Evolutionary conservation across 2,797 vertebrate species (phyloP).

Genomic region (Sebastiscus albofasciatus): DNA sequence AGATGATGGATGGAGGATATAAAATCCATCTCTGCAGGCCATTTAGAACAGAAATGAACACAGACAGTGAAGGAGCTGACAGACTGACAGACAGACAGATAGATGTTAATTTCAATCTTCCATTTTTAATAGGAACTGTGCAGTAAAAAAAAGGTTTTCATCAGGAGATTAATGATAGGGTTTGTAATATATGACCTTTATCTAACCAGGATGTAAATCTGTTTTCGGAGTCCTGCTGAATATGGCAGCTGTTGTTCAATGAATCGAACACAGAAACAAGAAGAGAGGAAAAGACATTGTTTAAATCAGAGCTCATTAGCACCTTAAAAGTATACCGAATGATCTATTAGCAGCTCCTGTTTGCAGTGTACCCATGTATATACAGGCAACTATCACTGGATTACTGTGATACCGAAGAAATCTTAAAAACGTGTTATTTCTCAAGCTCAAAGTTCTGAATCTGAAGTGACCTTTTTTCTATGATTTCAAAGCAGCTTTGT

Average conservation of each 20-base stretch:
- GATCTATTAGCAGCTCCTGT: not conserved
- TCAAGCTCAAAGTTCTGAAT: not conserved
- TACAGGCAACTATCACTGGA: not conserved
- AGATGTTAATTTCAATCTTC: not conserved
- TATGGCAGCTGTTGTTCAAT: not conserved
- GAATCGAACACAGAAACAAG: not conserved
- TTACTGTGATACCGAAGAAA: not conserved
- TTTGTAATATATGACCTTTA: conserved; percentile 1
- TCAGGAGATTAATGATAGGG: not conserved
- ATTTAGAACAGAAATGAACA: conserved; percentile 48
- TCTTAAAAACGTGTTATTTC: not conserved
- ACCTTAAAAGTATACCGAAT: not conserved
- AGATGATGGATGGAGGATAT: conserved; percentile 72
- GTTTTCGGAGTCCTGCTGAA: not conserved
- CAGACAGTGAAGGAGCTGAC: not conserved
- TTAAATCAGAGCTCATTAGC: not conserved
- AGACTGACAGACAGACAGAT: not conserved
- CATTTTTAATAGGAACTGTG: not conserved
- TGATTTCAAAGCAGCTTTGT: not conserved
- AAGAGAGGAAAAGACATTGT: not conserved
- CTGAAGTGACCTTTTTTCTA: not conserved
- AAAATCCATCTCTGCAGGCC: conserved; percentile 60
- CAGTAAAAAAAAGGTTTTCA: not conserved
- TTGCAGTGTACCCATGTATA: not conserved
- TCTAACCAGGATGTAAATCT: not conserved